These are phyloP conservation scores for Phoeniculus purpureus DNA, from an alignment of 2,797 vertebrate genomes.

Conservation along the genomic window DNA sequence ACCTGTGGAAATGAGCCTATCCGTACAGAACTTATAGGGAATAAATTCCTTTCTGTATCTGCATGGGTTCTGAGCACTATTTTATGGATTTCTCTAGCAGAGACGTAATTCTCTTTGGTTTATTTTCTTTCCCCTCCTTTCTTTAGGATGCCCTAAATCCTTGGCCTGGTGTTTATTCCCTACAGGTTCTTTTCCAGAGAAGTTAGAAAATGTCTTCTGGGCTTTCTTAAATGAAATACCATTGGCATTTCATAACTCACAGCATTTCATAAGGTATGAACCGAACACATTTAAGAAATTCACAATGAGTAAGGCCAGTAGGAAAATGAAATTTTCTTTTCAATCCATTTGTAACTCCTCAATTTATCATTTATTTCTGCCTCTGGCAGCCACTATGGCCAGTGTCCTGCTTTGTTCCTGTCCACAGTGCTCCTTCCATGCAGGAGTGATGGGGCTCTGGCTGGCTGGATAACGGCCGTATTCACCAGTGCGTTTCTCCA, in stretches of 20 bases:
- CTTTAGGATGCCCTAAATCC: slow-evolving; percentile 27
- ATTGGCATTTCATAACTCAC: not conserved
- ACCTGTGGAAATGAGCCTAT: slow-evolving; percentile 7
- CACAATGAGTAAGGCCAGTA: not conserved
- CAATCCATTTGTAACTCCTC: not conserved
- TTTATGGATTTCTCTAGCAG: slow-evolving; percentile 28
- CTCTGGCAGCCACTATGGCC: not conserved
- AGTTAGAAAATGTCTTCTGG: not conserved
- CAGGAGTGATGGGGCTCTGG: not conserved
- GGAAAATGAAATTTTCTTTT: not conserved
- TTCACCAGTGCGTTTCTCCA: not conserved
- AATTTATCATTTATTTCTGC: not conserved
- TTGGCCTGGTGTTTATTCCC: not conserved
- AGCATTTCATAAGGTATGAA: not conserved
- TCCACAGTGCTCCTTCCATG: not conserved
- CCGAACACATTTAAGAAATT: not conserved
- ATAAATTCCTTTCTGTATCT: slow-evolving; percentile 39
- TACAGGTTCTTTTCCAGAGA: not conserved
- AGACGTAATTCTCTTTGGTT: not conserved
- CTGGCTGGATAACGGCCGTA: not conserved
- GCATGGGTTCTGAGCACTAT: not conserved
- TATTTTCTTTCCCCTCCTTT: not conserved
- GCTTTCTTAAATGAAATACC: slow-evolving; percentile 1
- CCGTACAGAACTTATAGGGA: slow-evolving; percentile 1
- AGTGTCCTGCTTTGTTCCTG: not conserved